Base-by-base conservation (phyloP, 1,140 invertebrate genomes). In the Colletes latitarsis region DNA sequence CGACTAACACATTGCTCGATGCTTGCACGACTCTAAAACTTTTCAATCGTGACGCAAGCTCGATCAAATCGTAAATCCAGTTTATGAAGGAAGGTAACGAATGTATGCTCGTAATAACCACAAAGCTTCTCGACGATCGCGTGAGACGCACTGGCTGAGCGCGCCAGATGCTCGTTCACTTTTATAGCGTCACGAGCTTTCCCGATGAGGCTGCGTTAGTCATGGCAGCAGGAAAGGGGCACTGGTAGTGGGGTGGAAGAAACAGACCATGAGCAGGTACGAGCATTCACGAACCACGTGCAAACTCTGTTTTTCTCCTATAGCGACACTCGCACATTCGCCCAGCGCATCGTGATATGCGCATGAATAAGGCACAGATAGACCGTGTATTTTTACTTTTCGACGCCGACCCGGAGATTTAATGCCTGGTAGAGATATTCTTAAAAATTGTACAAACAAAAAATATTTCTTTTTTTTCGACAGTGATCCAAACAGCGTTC, bases 131-230 rank as follows among this genome's bases (percentile, higher is more conserved):
- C 12, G 2, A 19, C n/a, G 49, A 41, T n/a, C 46, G 77, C 67
- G 30, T 49, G 49, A 73, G 67, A 83, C 77, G 67, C 55, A 90
- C 90, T 91, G 87, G 87, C 58, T 70, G 68, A 84, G 58, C 43
- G 78, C 78, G 66, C 41, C 64, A 12, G 41, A 66, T 46, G 76
- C 49, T 57, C 55, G 62, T 82, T 68, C 74, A 86, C 87, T 89
- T 92, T 88, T 92, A 92, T 92, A 91, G 66, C 41, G 19, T 21
- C 21, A 21, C 70, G 30, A 19, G 75, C 66, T 78, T 76, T 71
- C 84, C 49, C n/a, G 57, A 5, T 15, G 60, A 52, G 53, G 71
- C 46, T 49, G 77, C 21, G 77, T 79, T 79, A 79, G 69, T 73
- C 77, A 79, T 53, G 58, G 46, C n/a, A 72, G 82, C 58, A 81